phyloP scores from a whole-genome alignment of 2,113 vertebrate genomes.

The Dromas ardeola region DNA sequence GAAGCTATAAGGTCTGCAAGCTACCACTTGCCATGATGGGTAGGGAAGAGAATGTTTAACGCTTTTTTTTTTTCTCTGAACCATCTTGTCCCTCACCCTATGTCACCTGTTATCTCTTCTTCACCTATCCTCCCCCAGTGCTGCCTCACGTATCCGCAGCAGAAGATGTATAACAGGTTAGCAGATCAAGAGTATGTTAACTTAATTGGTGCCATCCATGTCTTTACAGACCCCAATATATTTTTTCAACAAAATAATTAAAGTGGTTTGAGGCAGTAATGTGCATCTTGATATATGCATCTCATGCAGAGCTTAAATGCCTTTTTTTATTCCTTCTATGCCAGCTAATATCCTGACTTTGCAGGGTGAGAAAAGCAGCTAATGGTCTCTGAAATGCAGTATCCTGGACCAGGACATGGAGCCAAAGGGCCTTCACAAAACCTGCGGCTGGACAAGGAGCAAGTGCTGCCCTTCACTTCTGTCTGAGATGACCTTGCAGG shows the following conservation, averaged over 20 bases:
- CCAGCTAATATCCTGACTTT: not conserved
- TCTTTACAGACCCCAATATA: not conserved
- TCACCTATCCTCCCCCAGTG: not conserved
- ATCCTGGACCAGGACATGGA: not conserved
- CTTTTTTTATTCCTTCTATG: not conserved
- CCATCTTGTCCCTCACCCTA: not conserved
- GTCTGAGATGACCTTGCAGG: not conserved
- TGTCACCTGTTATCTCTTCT: not conserved
- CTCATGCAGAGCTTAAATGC: not conserved
- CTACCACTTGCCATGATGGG: not conserved
- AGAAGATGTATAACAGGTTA: not conserved
- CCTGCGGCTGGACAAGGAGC: not conserved
- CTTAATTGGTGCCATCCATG: not conserved
- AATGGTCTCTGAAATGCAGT: not conserved
- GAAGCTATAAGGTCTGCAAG: not conserved
- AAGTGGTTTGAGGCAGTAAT: not conserved
- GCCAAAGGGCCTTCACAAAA: not conserved
- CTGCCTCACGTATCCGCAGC: not conserved
- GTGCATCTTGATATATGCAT: not conserved
- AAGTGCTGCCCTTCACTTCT: not conserved
- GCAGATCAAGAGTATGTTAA: not conserved
- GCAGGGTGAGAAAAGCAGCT: not conserved
- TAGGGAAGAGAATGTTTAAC: not conserved
- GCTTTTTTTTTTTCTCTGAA: not conserved
- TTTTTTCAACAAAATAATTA: conserved; percentile 21